Conservation (phyloP, 53 echinoderm and acorn worm species). For the Echinometra lucunter region DNA sequence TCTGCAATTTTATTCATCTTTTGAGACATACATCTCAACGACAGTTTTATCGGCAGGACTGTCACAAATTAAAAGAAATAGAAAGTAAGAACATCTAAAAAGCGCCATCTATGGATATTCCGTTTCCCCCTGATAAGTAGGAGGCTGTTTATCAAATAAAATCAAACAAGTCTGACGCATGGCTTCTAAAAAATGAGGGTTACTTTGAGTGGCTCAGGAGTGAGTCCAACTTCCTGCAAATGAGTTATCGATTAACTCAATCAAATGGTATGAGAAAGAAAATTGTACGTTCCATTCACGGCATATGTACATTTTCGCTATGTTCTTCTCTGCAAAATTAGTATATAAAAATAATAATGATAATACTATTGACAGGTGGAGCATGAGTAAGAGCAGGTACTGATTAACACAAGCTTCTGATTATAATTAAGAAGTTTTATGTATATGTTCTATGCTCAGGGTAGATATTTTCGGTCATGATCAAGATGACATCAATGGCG, state of each 20-base stretch:
- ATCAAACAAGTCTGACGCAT: neutral
- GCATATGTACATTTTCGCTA: neutral
- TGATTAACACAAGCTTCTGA: neutral
- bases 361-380: neutral
- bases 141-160: neutral
- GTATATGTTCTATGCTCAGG: neutral
- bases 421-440: neutral
- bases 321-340: neutral
- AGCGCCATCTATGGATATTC: neutral
- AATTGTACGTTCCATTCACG: neutral
- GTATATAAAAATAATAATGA: no score
- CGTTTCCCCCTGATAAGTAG: neutral
- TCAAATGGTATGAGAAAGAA: neutral
- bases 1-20: no score
- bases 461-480: neutral
- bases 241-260: slow-evolving; percentile 12
- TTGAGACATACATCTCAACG: neutral
- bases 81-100: neutral
- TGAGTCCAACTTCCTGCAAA: neutral
- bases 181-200: neutral
- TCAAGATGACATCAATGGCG: neutral
- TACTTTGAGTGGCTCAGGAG: neutral
- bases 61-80: neutral
- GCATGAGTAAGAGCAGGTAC: neutral
- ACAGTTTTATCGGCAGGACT: neutral